Base-by-base conservation (phyloP, 1,140 invertebrate genomes). In the Nylanderia fulva region DNA sequence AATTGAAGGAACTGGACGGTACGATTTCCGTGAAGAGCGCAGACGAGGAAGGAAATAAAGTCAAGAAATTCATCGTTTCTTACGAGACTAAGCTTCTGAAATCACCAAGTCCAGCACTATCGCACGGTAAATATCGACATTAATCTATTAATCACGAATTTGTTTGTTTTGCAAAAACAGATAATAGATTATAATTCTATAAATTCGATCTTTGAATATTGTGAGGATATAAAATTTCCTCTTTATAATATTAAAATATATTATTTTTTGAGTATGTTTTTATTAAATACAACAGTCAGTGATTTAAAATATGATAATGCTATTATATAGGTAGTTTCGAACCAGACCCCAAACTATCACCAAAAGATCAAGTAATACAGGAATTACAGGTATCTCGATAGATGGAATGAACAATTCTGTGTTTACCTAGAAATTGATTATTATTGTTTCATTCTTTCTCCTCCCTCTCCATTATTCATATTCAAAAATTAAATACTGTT, bases 311-410 rank as follows among this genome's bases (percentile, higher is more conserved):
- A 13, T 36, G 61, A 42, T 71, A 36, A 79, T 68, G 15, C 80
- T 88, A 60, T 77, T 91, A 93, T 94, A 33, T 93, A 94, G 93
- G 91, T 87, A 93, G 92, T 92, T 95, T 93, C 89, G 94, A 95
- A 92, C 90, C 93, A 82, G 93, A 95, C 86, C 92, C 93, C 86
- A 95, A 94, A 88, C 89, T 95, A 85, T 85, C 92, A 29, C 91
- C 93, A 76, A 92, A 94, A 92, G 93, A 94, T 82, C 94, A 95
- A 93, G 91, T 95, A 85, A 94, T 95, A 90, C 93, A 95, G 85
- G 94, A 95, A 87, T 85, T 95, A 39, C 92, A 95, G 94, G 94
- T 95, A 95, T 80, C 75, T 39, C 24, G 63, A 88, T 74, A 76
- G 87, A 86, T 83, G 85, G 56, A 82, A 79, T 45, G 52, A 82